Percentiles rank a stretch among this genome's conserved stretches.
phyloP scores from a whole-genome alignment of 1,140 invertebrate genomes.

The Cephus cinctus region DNA sequence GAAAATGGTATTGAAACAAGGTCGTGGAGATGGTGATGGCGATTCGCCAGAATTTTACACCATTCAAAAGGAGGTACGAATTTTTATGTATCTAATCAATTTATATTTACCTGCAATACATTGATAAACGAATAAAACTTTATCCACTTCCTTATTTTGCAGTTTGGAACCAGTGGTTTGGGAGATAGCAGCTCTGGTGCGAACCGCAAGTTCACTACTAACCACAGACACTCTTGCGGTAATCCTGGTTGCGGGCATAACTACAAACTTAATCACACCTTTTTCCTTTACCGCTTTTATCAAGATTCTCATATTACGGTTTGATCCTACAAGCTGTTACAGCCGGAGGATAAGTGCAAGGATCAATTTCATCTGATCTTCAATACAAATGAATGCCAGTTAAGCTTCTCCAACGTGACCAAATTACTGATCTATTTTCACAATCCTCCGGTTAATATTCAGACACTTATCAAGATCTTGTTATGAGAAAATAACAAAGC shows the following conservation, averaged over 20 bases:
- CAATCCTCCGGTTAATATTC: too few relatives aligned
- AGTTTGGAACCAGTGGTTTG: constrained; percentile 54
- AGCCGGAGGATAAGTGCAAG: too few relatives aligned
- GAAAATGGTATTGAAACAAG: constrained; percentile 80
- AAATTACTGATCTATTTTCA: too few relatives aligned
- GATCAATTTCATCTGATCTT: too few relatives aligned
- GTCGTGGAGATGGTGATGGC: constrained; percentile 60
- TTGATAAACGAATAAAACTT: too few relatives aligned
- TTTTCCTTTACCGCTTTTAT: constrained; percentile 32
- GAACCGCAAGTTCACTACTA: constrained; percentile 58
- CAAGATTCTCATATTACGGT: constrained; percentile 14
- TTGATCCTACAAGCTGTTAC: too few relatives aligned
- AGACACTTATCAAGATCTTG: too few relatives aligned
- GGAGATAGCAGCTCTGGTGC: constrained; percentile 57
- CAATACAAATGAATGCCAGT: too few relatives aligned
- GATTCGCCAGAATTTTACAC: constrained; percentile 69
- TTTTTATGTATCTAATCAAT: constrained; percentile 9
- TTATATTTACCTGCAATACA: not conserved
- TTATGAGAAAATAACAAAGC: too few relatives aligned
- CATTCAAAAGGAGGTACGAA: constrained; percentile 72
- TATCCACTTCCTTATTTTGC: constrained; percentile 42
- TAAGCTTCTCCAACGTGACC: too few relatives aligned
- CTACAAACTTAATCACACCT: constrained; percentile 50
- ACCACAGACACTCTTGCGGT: constrained; percentile 58
- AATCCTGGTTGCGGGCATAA: constrained; percentile 58